Evolutionary conservation across 2,888 invertebrate species (phyloP).

Genomic region (Tiphia femorata): DNA sequence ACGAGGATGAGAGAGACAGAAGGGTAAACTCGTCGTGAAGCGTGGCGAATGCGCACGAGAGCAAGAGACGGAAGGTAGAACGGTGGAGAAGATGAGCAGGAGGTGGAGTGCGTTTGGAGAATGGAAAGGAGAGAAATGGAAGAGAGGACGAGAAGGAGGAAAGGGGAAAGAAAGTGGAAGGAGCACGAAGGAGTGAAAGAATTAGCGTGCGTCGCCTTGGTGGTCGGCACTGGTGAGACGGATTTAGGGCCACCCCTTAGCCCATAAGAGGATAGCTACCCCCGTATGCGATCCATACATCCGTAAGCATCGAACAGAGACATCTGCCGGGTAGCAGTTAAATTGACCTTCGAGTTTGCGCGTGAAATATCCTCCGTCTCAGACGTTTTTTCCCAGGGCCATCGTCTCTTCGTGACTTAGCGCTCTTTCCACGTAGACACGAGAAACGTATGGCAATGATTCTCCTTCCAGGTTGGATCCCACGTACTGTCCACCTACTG

Average conservation of each 20-base stretch:
- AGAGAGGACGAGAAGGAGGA: neutral
- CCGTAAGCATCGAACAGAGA: conserved; percentile 14
- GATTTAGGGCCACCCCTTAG: conserved; percentile 14
- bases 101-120: too few relatives aligned
- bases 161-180: neutral
- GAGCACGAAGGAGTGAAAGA: neutral
- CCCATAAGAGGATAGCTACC: conserved; percentile 34
- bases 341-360: neutral
- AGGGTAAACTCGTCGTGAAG: neutral
- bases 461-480: too few relatives aligned
- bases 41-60: too few relatives aligned
- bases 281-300: conserved; percentile 38
- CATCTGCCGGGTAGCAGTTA: conserved; percentile 26
- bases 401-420: too few relatives aligned
- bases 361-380: too few relatives aligned
- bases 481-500: too few relatives aligned
- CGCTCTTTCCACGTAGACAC: too few relatives aligned
- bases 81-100: too few relatives aligned
- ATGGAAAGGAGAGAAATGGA: neutral
- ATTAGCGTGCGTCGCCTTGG: conserved; percentile 4
- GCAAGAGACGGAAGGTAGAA: too few relatives aligned
- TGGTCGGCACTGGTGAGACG: conserved; percentile 17
- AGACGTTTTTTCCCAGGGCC: too few relatives aligned
- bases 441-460: too few relatives aligned
- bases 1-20: neutral